A percentile compares a stretch with the other conserved stretches of the same genome.
These are phyloP conservation scores for Dorcus parallelipipedus DNA, from an alignment of 2,888 invertebrate genomes.

Conservation along the genomic window DNA sequence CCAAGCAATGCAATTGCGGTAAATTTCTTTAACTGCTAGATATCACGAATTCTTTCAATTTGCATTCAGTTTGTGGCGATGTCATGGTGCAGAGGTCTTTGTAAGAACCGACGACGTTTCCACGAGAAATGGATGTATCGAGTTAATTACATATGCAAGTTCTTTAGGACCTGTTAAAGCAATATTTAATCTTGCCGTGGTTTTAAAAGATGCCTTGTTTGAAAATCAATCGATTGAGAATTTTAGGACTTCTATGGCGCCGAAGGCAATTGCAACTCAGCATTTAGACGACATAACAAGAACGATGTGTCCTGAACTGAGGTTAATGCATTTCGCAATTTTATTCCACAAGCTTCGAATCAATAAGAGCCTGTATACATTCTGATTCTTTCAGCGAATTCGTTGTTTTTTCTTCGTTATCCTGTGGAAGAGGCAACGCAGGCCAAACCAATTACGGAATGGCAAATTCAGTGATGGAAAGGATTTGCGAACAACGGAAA, in stretches of 20 bases:
- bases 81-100: conserved; percentile 64
- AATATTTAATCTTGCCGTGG: conserved; percentile 87
- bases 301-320: conserved; percentile 52
- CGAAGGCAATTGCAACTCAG: conserved; percentile 80
- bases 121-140: conserved; percentile 64
- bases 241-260: conserved; percentile 65
- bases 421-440: conserved; percentile 86
- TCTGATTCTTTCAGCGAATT: conserved; percentile 57
- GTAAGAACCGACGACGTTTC: conserved; percentile 72
- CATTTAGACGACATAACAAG: conserved; percentile 70
- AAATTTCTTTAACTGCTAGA: conserved; percentile 13
- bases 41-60: not conserved
- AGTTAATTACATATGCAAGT: conserved; percentile 64
- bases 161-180: conserved; percentile 72
- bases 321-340: not conserved
- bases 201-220: conserved; percentile 70
- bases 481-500: conserved; percentile 66
- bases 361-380: not conserved
- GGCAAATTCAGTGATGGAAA: conserved; percentile 85
- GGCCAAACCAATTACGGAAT: conserved; percentile 89
- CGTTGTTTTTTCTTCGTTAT: conserved; percentile 88
- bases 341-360: too few species aligned
- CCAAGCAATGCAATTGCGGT: conserved; percentile 71
- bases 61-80: conserved; percentile 55
- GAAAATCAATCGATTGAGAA: conserved; percentile 71